Evolutionary conservation across 2,888 invertebrate species (phyloP).

Genomic region (Mamestra brassicae): DNA sequence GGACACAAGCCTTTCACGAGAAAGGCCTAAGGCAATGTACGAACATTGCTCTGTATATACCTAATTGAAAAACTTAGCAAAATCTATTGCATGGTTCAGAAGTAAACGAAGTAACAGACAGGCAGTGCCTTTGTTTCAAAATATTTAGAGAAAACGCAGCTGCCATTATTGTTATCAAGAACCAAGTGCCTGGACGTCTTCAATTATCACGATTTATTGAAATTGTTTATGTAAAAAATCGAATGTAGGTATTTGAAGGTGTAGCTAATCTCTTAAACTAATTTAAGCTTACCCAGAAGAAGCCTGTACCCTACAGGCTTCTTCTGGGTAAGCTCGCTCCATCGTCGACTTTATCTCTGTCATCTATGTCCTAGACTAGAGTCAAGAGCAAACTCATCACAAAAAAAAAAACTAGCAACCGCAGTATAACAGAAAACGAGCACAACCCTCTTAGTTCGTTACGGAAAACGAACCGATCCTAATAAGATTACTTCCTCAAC

Average conservation of each 20-base stretch:
- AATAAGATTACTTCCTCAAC: conserved; percentile 60
- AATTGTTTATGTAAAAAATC: conserved; percentile 34
- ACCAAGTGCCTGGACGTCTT: neutral
- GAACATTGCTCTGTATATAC: too few relatives aligned
- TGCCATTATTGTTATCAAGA: neutral
- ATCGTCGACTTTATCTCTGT: too few relatives aligned
- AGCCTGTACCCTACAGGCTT: too few relatives aligned
- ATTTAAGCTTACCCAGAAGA: too few relatives aligned
- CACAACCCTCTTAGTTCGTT: conserved; percentile 51
- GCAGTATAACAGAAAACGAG: conserved; percentile 40
- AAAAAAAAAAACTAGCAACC: neutral
- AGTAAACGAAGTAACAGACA: too few relatives aligned
- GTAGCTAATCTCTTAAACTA: neutral
- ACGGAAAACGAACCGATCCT: conserved; percentile 48
- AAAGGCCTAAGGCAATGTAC: too few relatives aligned
- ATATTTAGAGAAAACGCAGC: neutral
- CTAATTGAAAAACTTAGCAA: too few relatives aligned
- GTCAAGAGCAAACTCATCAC: too few relatives aligned
- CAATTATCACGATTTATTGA: conserved; percentile 16
- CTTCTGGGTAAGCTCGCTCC: too few relatives aligned
- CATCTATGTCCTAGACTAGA: too few relatives aligned
- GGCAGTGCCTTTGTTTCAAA: neutral
- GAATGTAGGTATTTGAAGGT: conserved; percentile 10
- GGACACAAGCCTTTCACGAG: too few relatives aligned
- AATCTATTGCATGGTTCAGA: too few relatives aligned